Percentiles rank a stretch among this genome's conserved stretches.
These are phyloP conservation scores for Chymomyza fuscimana DNA, from an alignment of 2,888 invertebrate genomes.

Conservation along the genomic window DNA sequence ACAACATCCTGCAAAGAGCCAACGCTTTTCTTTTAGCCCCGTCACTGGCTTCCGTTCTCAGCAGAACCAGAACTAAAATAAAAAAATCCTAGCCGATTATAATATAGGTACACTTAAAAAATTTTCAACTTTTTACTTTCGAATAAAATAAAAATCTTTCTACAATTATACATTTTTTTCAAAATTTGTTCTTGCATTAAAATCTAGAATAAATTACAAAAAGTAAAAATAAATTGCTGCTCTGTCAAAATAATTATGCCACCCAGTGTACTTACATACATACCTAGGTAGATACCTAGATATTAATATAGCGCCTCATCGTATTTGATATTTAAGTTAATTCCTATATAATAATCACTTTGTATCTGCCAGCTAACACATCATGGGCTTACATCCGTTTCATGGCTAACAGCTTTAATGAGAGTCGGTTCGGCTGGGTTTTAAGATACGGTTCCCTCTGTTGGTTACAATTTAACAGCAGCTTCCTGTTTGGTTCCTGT, in stretches of 20 bases:
- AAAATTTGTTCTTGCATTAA: too few species aligned
- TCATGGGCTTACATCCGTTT: slow-evolving; percentile 21
- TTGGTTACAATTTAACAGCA: slow-evolving; percentile 58
- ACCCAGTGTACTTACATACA: neutral
- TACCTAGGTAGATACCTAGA: neutral
- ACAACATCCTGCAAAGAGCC: slow-evolving; percentile 39
- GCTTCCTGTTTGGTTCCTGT: slow-evolving; percentile 72
- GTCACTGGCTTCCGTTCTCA: slow-evolving; percentile 66
- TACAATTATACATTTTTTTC: too few species aligned
- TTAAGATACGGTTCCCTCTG: neutral
- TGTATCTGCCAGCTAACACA: slow-evolving; percentile 42
- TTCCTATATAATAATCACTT: slow-evolving; percentile 57
- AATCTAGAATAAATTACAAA: too few species aligned
- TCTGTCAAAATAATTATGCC: too few species aligned
- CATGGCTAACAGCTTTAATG: slow-evolving; percentile 64
- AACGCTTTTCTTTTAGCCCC: slow-evolving; percentile 15
- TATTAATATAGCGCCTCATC: neutral
- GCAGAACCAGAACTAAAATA: slow-evolving; percentile 30
- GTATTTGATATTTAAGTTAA: slow-evolving; percentile 37
- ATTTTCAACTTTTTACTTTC: too few species aligned
- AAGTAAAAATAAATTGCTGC: too few species aligned
- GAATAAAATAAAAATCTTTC: too few species aligned
- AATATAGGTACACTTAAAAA: too few species aligned
- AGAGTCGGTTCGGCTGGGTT: slow-evolving; percentile 11
- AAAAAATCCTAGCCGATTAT: too few species aligned